A percentile compares a stretch with the other conserved stretches of the same genome.
phyloP scores from a whole-genome alignment of 2,888 invertebrate species.

The Eulithis testata region DNA sequence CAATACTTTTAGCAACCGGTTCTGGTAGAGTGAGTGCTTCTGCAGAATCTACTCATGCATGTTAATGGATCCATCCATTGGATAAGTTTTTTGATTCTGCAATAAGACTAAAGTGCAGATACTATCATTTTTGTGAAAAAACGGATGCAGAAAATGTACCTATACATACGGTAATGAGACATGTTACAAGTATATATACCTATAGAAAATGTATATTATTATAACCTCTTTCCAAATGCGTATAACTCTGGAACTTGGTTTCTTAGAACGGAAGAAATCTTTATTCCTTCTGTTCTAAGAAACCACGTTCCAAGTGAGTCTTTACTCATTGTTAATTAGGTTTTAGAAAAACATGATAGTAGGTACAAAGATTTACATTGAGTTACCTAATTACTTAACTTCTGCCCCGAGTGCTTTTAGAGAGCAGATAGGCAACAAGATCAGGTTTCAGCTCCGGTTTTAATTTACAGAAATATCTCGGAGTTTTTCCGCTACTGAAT shows the following conservation, averaged over 20 bases:
- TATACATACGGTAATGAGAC: no score
- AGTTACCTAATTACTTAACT: constrained; percentile 27
- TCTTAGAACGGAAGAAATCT: no score
- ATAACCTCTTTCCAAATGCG: no score
- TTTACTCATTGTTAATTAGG: constrained; percentile 12
- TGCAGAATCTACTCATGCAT: not conserved
- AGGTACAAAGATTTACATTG: constrained; percentile 22
- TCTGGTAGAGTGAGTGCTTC: not conserved
- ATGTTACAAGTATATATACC: no score
- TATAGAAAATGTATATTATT: no score
- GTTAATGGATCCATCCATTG: not conserved
- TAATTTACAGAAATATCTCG: constrained; percentile 72
- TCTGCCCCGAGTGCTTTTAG: constrained; percentile 10
- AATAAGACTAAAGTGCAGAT: not conserved
- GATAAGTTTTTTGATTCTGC: not conserved
- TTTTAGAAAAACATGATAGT: constrained; percentile 20
- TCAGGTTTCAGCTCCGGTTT: constrained; percentile 62
- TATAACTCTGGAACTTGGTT: no score
- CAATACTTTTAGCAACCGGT: constrained; percentile 14
- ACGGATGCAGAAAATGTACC: no score
- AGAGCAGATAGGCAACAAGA: constrained; percentile 54
- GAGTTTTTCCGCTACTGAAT: constrained; percentile 67
- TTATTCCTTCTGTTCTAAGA: no score
- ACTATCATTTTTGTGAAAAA: no score
- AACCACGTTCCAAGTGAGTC: no score